phyloP scores from a whole-genome alignment of 2,888 invertebrate species.

The Callosobruchus maculatus region DNA sequence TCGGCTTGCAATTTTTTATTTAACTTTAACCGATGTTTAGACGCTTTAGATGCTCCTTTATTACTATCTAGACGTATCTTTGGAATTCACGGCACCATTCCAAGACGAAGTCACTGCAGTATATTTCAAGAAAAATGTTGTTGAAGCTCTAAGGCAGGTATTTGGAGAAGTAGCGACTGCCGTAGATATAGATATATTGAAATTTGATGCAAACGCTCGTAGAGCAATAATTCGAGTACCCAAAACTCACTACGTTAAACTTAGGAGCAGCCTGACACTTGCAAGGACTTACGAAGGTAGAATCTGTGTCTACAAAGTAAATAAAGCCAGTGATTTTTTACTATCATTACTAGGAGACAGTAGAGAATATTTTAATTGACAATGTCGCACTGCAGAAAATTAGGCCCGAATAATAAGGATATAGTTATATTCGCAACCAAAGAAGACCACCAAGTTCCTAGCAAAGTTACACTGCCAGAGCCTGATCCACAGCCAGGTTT shows the following conservation, averaged over 20 bases:
- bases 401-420: constrained; percentile 66
- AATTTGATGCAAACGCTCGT: constrained; percentile 49
- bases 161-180: constrained; percentile 59
- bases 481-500: constrained; percentile 76
- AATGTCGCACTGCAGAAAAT: constrained; percentile 52
- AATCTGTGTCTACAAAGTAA: constrained; percentile 54
- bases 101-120: constrained; percentile 46
- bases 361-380: constrained; percentile 40
- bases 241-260: constrained; percentile 53
- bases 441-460: constrained; percentile 73
- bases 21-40: background rate
- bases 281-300: constrained; percentile 50
- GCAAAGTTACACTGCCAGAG: constrained; percentile 65
- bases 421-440: constrained; percentile 77
- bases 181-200: constrained; percentile 56
- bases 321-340: constrained; percentile 52
- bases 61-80: constrained; percentile 3
- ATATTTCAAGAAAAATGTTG: constrained; percentile 58
- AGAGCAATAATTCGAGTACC: constrained; percentile 58
- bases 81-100: background rate
- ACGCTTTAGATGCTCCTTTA: background rate
- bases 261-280: constrained; percentile 57
- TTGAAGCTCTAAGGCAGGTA: constrained; percentile 51
- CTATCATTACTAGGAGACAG: constrained; percentile 45
- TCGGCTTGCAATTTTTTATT: background rate